Evolutionary conservation across 1,140 invertebrate species (phyloP).

Genomic region (Hydropsyche tenuis): DNA sequence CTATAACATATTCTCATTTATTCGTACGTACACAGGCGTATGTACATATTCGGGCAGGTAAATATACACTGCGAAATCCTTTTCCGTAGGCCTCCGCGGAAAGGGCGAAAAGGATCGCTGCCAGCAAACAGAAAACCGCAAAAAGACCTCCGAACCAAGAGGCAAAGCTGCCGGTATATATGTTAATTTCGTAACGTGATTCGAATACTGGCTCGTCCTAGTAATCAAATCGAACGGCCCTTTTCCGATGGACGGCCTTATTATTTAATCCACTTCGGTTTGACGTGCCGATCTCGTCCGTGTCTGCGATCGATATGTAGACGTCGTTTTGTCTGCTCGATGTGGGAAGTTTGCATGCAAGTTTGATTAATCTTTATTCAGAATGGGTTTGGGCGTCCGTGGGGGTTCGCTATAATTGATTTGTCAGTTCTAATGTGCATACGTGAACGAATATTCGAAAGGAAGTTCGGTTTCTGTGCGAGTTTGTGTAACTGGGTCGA

Average conservation of each 20-base stretch:
- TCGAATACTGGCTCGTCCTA: neutral
- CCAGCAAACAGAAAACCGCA: conserved; percentile 2
- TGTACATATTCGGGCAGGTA: too few species aligned
- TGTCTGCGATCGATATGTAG: neutral
- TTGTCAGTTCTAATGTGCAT: too few species aligned
- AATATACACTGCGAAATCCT: neutral
- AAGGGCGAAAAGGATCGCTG: neutral
- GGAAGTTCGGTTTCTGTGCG: too few species aligned
- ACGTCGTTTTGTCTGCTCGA: neutral
- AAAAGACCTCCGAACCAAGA: too few species aligned
- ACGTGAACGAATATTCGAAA: too few species aligned
- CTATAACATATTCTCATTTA: too few species aligned
- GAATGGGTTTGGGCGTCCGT: too few species aligned
- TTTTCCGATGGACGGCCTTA: neutral
- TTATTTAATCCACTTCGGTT: conserved; percentile 3
- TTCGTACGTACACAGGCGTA: too few species aligned
- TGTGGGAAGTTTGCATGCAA: too few species aligned
- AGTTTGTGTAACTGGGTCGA: too few species aligned
- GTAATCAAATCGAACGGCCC: conserved; percentile 3
- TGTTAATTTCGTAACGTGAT: conserved; percentile 34
- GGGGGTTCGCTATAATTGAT: too few species aligned
- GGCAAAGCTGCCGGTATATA: conserved; percentile 20
- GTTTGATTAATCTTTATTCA: too few species aligned
- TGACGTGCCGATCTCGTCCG: neutral
- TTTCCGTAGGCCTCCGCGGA: neutral